A percentile compares a stretch with the other conserved stretches of the same genome.
Conservation (phyloP, 2,888 invertebrate species). For the Cryptocephalus moraei region DNA sequence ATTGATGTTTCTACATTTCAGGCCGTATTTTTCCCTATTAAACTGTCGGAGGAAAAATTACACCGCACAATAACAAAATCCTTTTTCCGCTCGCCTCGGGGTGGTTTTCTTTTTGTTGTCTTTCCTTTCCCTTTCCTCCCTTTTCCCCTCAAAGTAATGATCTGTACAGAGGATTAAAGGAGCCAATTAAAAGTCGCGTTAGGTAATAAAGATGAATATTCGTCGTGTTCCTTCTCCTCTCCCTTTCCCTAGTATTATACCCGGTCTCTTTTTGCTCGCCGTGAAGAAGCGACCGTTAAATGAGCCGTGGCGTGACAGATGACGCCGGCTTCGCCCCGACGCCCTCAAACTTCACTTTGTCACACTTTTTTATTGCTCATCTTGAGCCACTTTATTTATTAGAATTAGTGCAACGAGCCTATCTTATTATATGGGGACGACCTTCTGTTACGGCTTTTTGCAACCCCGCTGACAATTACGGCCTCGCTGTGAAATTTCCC, state of each 20-base stretch:
- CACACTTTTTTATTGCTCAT: conserved; percentile 29
- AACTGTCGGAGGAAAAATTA: too few species aligned
- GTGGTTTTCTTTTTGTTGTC: too few species aligned
- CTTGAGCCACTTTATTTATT: conserved; percentile 25
- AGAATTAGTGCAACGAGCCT: conserved; percentile 15
- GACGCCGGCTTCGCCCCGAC: conserved; percentile 26
- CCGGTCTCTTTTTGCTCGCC: conserved; percentile 19
- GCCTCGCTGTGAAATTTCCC: too few species aligned
- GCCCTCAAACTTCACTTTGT: conserved; percentile 28
- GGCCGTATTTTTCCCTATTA: too few species aligned
- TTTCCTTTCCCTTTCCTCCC: too few species aligned
- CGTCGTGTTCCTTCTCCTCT: conserved; percentile 20
- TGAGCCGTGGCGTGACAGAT: conserved; percentile 34
- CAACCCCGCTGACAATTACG: too few species aligned
- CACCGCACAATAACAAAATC: too few species aligned
- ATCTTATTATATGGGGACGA: conserved; percentile 5
- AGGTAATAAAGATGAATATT: conserved; percentile 34
- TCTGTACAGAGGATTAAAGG: conserved; percentile 28
- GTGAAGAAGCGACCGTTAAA: conserved; percentile 31
- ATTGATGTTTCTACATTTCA: too few species aligned
- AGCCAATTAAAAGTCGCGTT: conserved; percentile 31
- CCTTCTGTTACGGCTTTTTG: too few species aligned
- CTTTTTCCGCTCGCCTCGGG: too few species aligned
- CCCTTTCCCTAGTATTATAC: conserved; percentile 11
- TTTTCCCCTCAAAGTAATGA: conserved; percentile 20